Base-by-base conservation (phyloP, 2,113 vertebrate species). In the Cavia aperea region DNA sequence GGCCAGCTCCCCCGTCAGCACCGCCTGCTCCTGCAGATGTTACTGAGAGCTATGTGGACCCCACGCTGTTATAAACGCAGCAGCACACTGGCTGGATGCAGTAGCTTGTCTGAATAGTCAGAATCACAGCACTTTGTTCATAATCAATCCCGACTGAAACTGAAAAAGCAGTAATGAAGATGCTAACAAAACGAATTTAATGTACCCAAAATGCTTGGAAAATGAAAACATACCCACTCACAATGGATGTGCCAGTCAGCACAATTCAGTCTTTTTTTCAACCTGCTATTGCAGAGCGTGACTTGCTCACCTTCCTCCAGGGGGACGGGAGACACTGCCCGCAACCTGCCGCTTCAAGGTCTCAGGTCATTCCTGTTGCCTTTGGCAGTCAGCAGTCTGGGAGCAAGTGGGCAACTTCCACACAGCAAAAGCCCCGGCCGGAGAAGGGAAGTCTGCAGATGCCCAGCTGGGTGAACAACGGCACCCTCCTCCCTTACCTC, bases 121-220 rank as follows among this genome's bases (percentile, higher is more conserved):
- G 85, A 97, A 96, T 96, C 95, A 95, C 2, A 4, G 92, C 90
- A 81, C 94, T 97, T 95, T 95, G 96, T 94, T 95, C 94, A 15
- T 36, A 62, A 73, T 91, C 94, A 86, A 51, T 82, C n/a, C 66
- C 12, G 1, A 62, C 92, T 85, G 36, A 75, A 36, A 60, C 7
- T 95, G 96, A 93, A 95, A 93, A 95, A 95, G 95, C 96, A 1
- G 94, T 94, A 66, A 96, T 95, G 96, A 92, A 85, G 91, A 65
- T 9, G 94, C n/a, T 79, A 82, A 96, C 93, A 92, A 92, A 91
- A 65, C 21, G 66, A 65, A 58, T 62, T 39, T 81, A 88, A 95
- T 39, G 95, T 8, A 78, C 94, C 95, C 96, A 73, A 66, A 90
- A 92, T 92, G 33, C 81, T 5, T 51, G 86, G 94, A 68, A 68